A percentile compares a stretch with the other conserved stretches of the same genome.
Conservation (phyloP, 2,797 vertebrate genomes). For the Cossypha dichroa region DNA sequence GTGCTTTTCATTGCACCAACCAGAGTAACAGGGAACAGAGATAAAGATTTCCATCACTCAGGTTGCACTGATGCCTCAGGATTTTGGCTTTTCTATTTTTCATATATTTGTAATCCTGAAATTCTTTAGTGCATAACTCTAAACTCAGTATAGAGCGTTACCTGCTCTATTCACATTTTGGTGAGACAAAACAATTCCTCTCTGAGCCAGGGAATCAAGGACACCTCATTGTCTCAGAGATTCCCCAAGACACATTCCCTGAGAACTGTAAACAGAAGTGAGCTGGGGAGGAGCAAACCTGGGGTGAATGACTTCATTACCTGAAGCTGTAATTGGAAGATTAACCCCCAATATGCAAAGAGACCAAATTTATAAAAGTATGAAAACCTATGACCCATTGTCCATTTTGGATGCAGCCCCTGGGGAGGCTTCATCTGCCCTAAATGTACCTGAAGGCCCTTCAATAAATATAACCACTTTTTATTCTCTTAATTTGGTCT, state of each 20-base stretch:
- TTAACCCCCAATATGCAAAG: background rate
- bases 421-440: background rate
- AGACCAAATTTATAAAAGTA: background rate
- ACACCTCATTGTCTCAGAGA: background rate
- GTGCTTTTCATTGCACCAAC: fast-evolving
- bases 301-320: background rate
- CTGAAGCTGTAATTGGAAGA: background rate
- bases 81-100: background rate
- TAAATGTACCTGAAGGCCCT: background rate
- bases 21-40: background rate
- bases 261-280: background rate
- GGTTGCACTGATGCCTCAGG: background rate
- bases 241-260: too few relatives aligned
- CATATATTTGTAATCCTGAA: background rate
- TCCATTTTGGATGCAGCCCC: background rate
- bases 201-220: background rate
- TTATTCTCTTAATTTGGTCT: too few relatives aligned
- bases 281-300: background rate
- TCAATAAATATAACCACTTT: background rate
- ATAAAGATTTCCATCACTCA: background rate
- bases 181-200: background rate
- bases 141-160: fast-evolving
- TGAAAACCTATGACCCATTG: fast-evolving
- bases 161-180: background rate
- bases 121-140: background rate